Evolutionary conservation across 2,888 invertebrate species (phyloP).

Genomic region (Ormyrus nitidulus): DNA sequence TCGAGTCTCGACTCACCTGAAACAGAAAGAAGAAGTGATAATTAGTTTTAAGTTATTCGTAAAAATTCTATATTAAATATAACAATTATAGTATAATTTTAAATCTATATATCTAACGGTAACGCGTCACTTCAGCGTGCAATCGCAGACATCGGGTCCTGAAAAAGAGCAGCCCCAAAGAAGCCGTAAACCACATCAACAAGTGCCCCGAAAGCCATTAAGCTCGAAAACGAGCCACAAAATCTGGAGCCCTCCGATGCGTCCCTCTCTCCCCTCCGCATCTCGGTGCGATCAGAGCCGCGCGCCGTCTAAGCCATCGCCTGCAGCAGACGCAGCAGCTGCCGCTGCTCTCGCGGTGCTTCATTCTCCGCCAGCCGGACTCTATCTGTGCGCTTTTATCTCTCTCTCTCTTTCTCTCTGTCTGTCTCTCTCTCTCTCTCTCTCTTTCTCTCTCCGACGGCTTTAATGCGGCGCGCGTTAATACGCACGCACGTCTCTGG

Average conservation of each 20-base stretch:
- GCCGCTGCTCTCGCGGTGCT: slow-evolving; percentile 15
- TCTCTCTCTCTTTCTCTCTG: background rate
- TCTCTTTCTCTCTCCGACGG: background rate
- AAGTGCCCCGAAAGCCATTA: too few species aligned
- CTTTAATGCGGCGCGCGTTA: slow-evolving; percentile 29
- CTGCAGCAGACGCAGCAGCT: slow-evolving; percentile 2
- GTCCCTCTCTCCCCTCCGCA: background rate
- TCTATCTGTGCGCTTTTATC: slow-evolving; percentile 8
- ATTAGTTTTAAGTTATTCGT: background rate
- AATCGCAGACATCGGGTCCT: too few species aligned
- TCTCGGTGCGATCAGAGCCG: background rate
- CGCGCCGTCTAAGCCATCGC: background rate
- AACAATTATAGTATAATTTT: too few species aligned
- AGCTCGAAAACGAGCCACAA: background rate
- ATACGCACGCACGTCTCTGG: slow-evolving; percentile 5
- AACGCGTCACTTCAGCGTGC: too few species aligned
- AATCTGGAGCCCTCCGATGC: slow-evolving; percentile 1
- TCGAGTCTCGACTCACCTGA: slow-evolving; percentile 23
- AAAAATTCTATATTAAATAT: background rate
- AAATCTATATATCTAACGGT: too few species aligned
- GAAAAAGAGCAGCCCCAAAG: too few species aligned
- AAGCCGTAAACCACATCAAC: too few species aligned
- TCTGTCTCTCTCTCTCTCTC: background rate
- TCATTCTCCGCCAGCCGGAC: background rate
- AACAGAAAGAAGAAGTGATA: slow-evolving; percentile 11